phyloP scores from a whole-genome alignment of 1,140 invertebrate genomes.

The Dendrolimus kikuchii region DNA sequence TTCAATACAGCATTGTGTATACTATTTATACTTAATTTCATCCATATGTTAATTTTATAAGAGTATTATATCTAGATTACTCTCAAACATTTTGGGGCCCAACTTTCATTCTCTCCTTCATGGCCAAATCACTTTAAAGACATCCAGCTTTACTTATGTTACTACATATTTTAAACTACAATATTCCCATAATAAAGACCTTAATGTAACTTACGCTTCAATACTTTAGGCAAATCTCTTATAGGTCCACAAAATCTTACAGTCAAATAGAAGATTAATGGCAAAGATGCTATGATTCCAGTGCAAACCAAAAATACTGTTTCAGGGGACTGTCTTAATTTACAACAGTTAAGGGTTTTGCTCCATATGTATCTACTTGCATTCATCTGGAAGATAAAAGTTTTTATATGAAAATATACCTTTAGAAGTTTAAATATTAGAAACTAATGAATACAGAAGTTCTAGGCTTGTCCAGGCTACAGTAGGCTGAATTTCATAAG shows the following conservation, averaged over 20 bases:
- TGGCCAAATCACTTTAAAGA: too few species aligned
- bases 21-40: too few species aligned
- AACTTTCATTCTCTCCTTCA: too few species aligned
- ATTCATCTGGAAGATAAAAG: slow-evolving; percentile 70
- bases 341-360: slow-evolving; percentile 68
- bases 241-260: slow-evolving; percentile 64
- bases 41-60: too few species aligned
- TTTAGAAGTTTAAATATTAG: slow-evolving; percentile 7
- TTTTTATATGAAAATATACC: slow-evolving; percentile 13
- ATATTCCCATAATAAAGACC: background rate
- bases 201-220: slow-evolving; percentile 43
- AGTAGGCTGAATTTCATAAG: too few species aligned
- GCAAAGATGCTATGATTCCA: slow-evolving; percentile 61
- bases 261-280: slow-evolving; percentile 69
- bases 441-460: too few species aligned
- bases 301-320: slow-evolving; percentile 68
- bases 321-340: slow-evolving; percentile 69
- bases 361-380: slow-evolving; percentile 73
- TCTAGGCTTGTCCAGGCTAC: too few species aligned
- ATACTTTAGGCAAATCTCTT: slow-evolving; percentile 52
- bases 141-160: too few species aligned
- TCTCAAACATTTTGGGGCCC: too few species aligned
- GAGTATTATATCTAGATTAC: too few species aligned
- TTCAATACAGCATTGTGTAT: too few species aligned
- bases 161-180: too few species aligned